phyloP scores from a whole-genome alignment of 2,797 vertebrate genomes.

The Phylloscopus collybita region DNA sequence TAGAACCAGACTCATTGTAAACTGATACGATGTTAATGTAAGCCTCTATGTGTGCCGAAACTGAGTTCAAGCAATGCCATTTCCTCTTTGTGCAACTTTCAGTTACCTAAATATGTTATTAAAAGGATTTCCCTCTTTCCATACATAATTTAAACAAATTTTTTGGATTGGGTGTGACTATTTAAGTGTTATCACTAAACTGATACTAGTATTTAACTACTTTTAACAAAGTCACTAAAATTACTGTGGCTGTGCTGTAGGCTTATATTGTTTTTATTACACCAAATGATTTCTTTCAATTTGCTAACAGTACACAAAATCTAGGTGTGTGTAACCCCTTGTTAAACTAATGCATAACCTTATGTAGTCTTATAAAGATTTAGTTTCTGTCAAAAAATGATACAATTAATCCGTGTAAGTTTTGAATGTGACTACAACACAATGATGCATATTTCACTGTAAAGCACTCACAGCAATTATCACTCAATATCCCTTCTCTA shows the following conservation, averaged over 20 bases:
- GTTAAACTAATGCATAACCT: not conserved
- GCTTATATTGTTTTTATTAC: not conserved
- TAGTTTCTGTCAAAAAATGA: not conserved
- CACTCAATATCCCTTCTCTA: not conserved
- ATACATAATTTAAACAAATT: not conserved
- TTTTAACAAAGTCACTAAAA: not conserved
- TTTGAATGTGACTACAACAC: not conserved
- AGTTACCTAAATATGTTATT: not conserved
- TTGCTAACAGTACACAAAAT: not conserved
- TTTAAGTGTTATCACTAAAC: not conserved
- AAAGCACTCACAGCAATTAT: not conserved
- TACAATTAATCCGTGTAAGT: not conserved
- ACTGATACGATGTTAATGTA: fast-evolving
- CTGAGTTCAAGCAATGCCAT: not conserved
- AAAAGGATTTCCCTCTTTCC: not conserved
- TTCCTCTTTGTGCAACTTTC: not conserved
- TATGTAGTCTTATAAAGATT: not conserved
- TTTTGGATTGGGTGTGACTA: not conserved
- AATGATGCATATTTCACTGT: not conserved
- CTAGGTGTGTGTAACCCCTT: not conserved
- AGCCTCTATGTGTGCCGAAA: not conserved
- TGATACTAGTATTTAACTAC: not conserved
- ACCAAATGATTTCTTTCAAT: not conserved
- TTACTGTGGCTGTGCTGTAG: not conserved
- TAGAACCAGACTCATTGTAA: not conserved